Percentiles rank a stretch among this genome's conserved stretches.
Conservation (phyloP, 2,113 vertebrate genomes). For the Takifugu bimaculatus region DNA sequence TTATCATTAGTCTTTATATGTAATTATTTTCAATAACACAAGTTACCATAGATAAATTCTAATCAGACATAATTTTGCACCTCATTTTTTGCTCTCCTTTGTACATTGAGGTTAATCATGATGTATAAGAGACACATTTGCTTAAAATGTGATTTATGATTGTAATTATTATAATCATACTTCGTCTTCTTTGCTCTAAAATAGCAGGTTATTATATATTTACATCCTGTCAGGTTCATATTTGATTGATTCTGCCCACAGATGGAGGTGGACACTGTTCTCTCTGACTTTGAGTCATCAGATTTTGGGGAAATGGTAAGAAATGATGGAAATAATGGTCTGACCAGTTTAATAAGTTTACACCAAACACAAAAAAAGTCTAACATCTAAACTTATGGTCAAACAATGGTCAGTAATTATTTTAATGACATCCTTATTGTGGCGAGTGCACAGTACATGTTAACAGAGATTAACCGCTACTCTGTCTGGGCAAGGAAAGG, state of each 20-base stretch:
- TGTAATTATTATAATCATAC: background rate
- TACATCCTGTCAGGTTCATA: background rate
- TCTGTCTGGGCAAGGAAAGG: too few relatives aligned
- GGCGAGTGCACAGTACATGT: too few relatives aligned
- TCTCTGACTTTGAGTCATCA: slow-evolving; percentile 92
- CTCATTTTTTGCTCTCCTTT: background rate
- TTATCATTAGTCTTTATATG: too few relatives aligned
- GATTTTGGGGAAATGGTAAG: slow-evolving; percentile 97
- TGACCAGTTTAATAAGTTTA: background rate
- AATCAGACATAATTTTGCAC: background rate
- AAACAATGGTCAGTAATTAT: too few relatives aligned
- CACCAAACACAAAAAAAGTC: too few relatives aligned
- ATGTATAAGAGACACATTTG: too few relatives aligned
- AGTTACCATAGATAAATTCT: too few relatives aligned
- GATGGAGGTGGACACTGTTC: slow-evolving; percentile 86
- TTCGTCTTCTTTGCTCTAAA: background rate
- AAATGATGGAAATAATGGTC: background rate
- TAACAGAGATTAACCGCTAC: too few relatives aligned
- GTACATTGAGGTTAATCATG: too few relatives aligned
- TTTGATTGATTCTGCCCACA: slow-evolving; percentile 60
- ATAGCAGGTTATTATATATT: background rate
- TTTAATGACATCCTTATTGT: too few relatives aligned
- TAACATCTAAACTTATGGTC: too few relatives aligned
- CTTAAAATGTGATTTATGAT: background rate
- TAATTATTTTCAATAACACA: background rate